These are phyloP conservation scores for Exephanes ischioxanthus DNA, from an alignment of 2,888 invertebrate genomes.

Conservation along the genomic window DNA sequence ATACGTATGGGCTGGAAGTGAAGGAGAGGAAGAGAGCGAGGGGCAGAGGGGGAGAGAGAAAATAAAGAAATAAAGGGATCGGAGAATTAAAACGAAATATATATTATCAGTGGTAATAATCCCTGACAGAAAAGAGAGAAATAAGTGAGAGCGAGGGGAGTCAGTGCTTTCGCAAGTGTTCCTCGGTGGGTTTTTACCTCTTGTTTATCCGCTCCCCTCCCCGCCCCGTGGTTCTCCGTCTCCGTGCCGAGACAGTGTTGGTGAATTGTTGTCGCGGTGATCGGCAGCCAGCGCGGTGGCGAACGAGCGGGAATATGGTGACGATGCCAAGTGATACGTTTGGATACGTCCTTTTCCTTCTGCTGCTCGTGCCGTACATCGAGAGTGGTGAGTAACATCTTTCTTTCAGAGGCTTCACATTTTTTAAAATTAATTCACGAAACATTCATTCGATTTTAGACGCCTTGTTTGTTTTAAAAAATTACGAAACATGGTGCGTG, in stretches of 20 bases:
- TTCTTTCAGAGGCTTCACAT: neutral
- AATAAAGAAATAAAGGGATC: neutral
- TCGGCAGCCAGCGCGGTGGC: constrained; percentile 60
- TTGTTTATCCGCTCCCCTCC: constrained; percentile 23
- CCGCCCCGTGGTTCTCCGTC: neutral
- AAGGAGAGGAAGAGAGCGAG: neutral
- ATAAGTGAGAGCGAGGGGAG: neutral
- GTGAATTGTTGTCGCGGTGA: constrained; percentile 59
- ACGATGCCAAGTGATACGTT: constrained; percentile 84
- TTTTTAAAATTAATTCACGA: constrained; percentile 18
- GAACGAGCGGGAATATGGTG: constrained; percentile 79
- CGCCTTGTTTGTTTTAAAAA: constrained; percentile 2
- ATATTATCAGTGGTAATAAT: constrained; percentile 18
- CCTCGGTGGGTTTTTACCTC: constrained; percentile 11
- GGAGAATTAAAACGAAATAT: neutral
- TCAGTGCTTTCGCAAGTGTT: constrained; percentile 31
- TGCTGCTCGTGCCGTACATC: constrained; percentile 89
- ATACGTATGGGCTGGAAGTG: neutral
- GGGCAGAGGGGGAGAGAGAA: neutral
- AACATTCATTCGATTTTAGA: neutral
- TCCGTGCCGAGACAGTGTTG: constrained; percentile 18
- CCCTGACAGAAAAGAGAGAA: neutral
- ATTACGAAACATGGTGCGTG: neutral
- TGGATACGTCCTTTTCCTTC: constrained; percentile 89
- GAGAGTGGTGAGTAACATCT: constrained; percentile 88